Evolutionary conservation across 2,888 invertebrate genomes (phyloP), one percentile per base, ranked within the genome.

Genomic region (Cancer borealis): DNA sequence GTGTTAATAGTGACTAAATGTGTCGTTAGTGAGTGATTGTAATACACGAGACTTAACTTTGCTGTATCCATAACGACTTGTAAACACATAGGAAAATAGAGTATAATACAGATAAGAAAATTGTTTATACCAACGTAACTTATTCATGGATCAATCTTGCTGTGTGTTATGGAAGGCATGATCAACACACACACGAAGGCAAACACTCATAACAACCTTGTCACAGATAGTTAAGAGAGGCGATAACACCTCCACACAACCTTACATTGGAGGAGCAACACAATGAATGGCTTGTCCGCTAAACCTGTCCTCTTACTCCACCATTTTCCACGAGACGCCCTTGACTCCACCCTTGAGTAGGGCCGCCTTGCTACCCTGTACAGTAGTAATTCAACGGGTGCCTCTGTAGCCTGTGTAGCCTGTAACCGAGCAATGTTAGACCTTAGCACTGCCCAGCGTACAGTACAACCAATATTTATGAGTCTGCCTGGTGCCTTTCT

Each of bases 401-500:
- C 39, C 84, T 84, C 84, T 39, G 39, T 30, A 39, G 30, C 14
- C 84, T 30, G 39, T 39, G 39, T 30, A 39, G 30, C 14, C 84
- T 30, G 39, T 39, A 84, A 84, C 84, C n/a, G 84, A 12, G 84
- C n/a, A 39, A 39, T 17, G 84, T 84, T 84, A 30, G 39, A 30
- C 39, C 84, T 84, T 39, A 84, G 84, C 84, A 30, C 17, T 39
- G 84, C 84, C 30, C 39, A 14, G 30, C 39, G 84, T 30, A 84
- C 39, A 84, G 39, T 39, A 84, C 84, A 30, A 39, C 84, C 84
- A 84, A 84, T 84, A 84, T 84, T 84, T 84, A 84, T 84, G 84
- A 39, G 84, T 84, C 30, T 84, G 84, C 84, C 84, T 84, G 84
- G 39, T 90, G 47, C 90, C 54, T 47, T 60, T n/a, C 91, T 73